Evolutionary conservation across 2,888 invertebrate genomes (phyloP).

Genomic region (Unio delphinus): DNA sequence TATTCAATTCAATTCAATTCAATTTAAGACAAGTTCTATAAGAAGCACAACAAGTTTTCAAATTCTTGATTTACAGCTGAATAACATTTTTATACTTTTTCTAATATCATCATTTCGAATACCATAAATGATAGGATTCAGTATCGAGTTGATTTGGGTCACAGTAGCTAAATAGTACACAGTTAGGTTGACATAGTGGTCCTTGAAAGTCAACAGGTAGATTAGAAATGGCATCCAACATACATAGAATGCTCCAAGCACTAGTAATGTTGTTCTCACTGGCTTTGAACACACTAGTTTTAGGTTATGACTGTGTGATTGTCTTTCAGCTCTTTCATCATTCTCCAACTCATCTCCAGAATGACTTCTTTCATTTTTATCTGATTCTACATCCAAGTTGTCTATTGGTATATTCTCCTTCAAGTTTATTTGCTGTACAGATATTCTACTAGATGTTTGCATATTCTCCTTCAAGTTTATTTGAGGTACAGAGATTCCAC

Average conservation of each 20-base stretch:
- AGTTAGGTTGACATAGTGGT: conserved; percentile 10
- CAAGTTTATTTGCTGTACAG: too few species aligned
- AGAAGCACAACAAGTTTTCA: too few species aligned
- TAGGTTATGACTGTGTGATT: not conserved
- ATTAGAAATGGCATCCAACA: conserved; percentile 31
- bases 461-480: too few species aligned
- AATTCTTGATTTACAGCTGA: conserved; percentile 1
- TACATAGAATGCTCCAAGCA: conserved; percentile 30
- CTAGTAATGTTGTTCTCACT: conserved; percentile 22
- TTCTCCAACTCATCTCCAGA: too few species aligned
- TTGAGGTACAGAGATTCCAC: too few species aligned
- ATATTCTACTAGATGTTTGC: too few species aligned
- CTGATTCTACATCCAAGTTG: too few species aligned
- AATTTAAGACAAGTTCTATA: too few species aligned
- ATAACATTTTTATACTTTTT: conserved; percentile 13
- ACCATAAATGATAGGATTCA: conserved; percentile 34
- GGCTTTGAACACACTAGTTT: conserved; percentile 10
- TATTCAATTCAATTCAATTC: too few species aligned
- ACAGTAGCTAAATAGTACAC: conserved; percentile 25
- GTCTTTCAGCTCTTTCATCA: too few species aligned
- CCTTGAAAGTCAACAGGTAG: conserved; percentile 19
- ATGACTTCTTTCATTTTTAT: too few species aligned
- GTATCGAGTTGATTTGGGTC: conserved; percentile 28
- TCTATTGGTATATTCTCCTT: too few species aligned
- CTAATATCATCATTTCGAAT: conserved; percentile 26